Base-by-base conservation (phyloP, 2,113 vertebrate species). In the Sinocyclocheilus rhinocerous region DNA sequence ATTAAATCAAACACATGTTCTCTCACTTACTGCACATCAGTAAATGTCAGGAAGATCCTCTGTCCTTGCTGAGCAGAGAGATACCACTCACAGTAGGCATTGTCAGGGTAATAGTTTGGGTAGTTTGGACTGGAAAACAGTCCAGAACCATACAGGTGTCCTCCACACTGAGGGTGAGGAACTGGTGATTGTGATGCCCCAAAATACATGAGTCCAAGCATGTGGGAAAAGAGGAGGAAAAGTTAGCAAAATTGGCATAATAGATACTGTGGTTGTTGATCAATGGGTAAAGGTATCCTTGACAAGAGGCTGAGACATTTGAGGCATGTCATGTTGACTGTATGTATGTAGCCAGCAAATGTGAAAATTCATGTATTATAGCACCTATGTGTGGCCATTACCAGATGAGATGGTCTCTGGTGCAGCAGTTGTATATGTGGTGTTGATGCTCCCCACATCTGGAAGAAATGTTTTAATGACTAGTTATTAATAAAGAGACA, bases 91-190 rank as follows among this genome's bases (percentile, higher is more conserved):
- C 97, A 98, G 42, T 96, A 92, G 13, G 91, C 83, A 26, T 96
- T 90, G 61, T 91, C 83, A 0, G 93, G 76, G 72, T 98, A 96
- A 45, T 94, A 1, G 6, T 2, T 4, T n/a, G 97, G 97, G 76
- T 98, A 95, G 88, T 95, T 94, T 0, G 96, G 97, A 72, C 96
- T 98, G 86, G 89, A 92, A 59, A 98, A 90, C 67, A 88, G 91
- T 8, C 97, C 97, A 0, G 93, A 87, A 29, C 91, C 84, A 5
- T 84, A 88, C 73, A 97, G 85, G 72, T 85, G 79, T 36, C 95
- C 96, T 69, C 97, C 96, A 81, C 97, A 98, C 0, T 85, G 2
- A 39, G 92, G 70, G 12, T 0, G 6, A 22, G 0, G 91, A 88
- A 6, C 67, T 87, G 33, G 82, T 18, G 50, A 55, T 55, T 16